Base-by-base conservation (phyloP, 2,113 vertebrate genomes). In the Cygnus buccinator region DNA sequence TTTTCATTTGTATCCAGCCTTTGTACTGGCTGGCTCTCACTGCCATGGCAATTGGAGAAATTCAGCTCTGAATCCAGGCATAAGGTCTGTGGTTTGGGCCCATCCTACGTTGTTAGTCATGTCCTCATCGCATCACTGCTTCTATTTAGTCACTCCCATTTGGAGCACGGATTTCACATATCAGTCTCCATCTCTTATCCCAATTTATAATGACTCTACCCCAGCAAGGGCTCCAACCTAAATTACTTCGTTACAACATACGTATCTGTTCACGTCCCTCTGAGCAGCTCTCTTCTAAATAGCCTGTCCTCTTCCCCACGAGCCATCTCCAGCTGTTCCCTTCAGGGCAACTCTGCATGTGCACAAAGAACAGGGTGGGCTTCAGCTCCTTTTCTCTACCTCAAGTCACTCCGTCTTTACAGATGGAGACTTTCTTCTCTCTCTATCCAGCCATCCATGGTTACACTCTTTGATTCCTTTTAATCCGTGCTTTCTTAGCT, bases 41-140 rank as follows among this genome's bases (percentile, higher is more conserved):
- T 87, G 28, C 43, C 77, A 76, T 19, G 73, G 58, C 9, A 12
- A 23, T 94, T 41, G 23, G 26, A 77, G 33, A 87, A 39, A 75
- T 73, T 67, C 68, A 87, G 43, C 29, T 79, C 70, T 76, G 77
- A 95, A 76, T 93, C 74, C 43, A 79, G 61, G 66, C 76, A 35
- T 62, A 50, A 84, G 43, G 28, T 26, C 61, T 94, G 90, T 91
- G 95, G 80, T 90, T 94, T 95, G 89, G 84, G 35, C 22, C 31
- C 58, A 68, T 91, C 80, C 87, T 48, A 50, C 39, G 3, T 62
- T 92, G 86, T 97, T 90, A 87, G 54, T 73, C 83, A 89, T 93
- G 70, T 89, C 73, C 66, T 94, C 83, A 66, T 92, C 62, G 39
- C 76, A 62, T 82, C 90, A 48, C 48, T 93, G 6, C 33, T 87